Evolutionary conservation across 2,888 invertebrate genomes (phyloP).

Genomic region (Cecidostiba fungosa): DNA sequence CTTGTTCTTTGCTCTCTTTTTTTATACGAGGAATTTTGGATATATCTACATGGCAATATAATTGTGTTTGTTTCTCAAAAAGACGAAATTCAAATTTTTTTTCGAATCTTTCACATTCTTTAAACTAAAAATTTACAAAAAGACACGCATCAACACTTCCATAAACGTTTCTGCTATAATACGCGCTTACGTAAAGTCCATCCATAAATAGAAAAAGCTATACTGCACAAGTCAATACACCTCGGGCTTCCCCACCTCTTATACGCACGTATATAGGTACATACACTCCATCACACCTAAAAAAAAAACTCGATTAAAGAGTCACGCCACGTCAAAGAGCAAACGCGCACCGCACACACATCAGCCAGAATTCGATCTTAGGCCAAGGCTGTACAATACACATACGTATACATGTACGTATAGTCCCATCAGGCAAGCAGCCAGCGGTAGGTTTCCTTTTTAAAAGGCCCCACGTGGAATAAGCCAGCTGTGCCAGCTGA

Average conservation of each 20-base stretch:
- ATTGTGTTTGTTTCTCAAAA: no score
- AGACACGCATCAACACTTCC: no score
- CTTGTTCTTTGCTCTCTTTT: not conserved
- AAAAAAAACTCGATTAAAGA: not conserved
- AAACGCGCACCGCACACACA: not conserved
- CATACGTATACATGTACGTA: no score
- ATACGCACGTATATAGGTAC: not conserved
- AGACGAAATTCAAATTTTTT: no score
- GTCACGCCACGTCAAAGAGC: not conserved
- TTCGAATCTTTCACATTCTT: no score
- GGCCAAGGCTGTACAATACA: not conserved
- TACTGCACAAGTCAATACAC: no score
- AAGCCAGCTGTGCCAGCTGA: slow-evolving; percentile 70
- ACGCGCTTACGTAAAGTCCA: not conserved
- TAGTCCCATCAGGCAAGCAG: not conserved
- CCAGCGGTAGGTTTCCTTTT: slow-evolving; percentile 1
- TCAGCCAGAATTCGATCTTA: not conserved
- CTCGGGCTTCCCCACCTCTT: not conserved
- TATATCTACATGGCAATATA: no score
- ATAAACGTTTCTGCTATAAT: not conserved
- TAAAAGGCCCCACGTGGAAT: slow-evolving; percentile 44
- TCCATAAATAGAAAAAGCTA: not conserved
- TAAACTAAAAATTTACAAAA: no score
- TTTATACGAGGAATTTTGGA: no score
- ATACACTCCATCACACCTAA: not conserved